Base-by-base conservation (phyloP, 2,113 vertebrate genomes). In the Sigmodon hispidus region DNA sequence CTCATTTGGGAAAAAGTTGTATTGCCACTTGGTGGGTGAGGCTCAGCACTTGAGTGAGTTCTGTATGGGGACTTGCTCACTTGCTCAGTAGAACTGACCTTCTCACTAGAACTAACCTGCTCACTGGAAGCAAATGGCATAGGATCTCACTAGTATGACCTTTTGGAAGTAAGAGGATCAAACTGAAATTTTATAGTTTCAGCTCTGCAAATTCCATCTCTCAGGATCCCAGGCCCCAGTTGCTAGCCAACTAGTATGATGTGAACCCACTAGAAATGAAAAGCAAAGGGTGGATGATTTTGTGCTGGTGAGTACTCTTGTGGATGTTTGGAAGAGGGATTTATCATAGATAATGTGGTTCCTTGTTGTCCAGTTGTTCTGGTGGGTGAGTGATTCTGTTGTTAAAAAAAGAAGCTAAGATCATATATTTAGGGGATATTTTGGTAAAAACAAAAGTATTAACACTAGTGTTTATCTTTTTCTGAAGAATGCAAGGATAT, bases 1-100 rank as follows among this genome's bases (percentile, higher is more conserved):
- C 57, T 80, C 94, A 61, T 95, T 95, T 92, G 94, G 80, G 80
- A 95, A 96, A 85, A 52, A 84, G 7, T 96, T 96, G n/a, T 93
- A 91, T 29, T 50, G 70, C 90, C 86, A 96, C 61, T 15, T 91
- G 24, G 6, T 79, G 93, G 91, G 50, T 77, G 21, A 95, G 59
- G 31, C 84, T 59, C 10, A 96, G 43, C 57, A 61, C 36, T 88
- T 90, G n/a, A 87, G 67, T 72, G 72, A 94, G 45, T 93, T 94
- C 59, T 26, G 4, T 45, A 93, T 93, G 75, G n/a, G 89, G 43
- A 83, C 50, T 43, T 94, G 57, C 52, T 97, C 50, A 40, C 67
- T 48, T 19, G 48, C 24, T 84, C 87, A 75, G 59, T 83, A 84
- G 45, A 91, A 91, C 31, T 93, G 22, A 79, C 43, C 45, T 96